Evolutionary conservation across 2,113 vertebrate species (phyloP).

Genomic region (Rostratula benghalensis): DNA sequence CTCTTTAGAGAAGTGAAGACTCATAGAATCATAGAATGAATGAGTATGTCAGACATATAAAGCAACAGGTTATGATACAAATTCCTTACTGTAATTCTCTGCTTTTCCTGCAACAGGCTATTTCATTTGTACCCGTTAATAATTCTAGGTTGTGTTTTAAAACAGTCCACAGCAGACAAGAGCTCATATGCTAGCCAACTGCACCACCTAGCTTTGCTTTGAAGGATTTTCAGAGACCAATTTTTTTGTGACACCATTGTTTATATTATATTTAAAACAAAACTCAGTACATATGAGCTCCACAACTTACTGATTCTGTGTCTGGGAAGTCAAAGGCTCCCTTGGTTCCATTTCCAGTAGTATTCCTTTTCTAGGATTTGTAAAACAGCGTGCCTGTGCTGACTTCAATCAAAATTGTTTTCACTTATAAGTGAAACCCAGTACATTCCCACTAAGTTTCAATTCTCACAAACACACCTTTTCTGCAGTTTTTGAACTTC

Average conservation of each 20-base stretch:
- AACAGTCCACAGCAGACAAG: background rate
- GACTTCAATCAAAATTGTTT: background rate
- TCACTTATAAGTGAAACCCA: background rate
- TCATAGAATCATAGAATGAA: too few species aligned
- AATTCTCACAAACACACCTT: background rate
- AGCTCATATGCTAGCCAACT: background rate
- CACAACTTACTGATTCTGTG: background rate
- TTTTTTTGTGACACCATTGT: background rate
- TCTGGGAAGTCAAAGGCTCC: background rate
- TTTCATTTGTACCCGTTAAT: background rate
- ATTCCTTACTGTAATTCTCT: background rate
- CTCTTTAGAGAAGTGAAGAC: background rate
- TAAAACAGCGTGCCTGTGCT: background rate
- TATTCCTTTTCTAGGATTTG: background rate
- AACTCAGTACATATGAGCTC: background rate
- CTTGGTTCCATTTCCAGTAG: background rate
- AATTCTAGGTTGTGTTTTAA: background rate
- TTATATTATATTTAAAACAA: background rate
- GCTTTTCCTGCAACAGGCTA: background rate
- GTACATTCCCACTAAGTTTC: background rate
- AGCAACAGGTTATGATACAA: background rate
- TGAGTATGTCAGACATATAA: background rate
- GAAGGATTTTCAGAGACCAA: background rate
- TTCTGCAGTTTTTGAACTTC: background rate
- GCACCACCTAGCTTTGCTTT: background rate